Evolutionary conservation across 2,113 vertebrate genomes (phyloP).

Genomic region (Oncorhynchus clarkii): DNA sequence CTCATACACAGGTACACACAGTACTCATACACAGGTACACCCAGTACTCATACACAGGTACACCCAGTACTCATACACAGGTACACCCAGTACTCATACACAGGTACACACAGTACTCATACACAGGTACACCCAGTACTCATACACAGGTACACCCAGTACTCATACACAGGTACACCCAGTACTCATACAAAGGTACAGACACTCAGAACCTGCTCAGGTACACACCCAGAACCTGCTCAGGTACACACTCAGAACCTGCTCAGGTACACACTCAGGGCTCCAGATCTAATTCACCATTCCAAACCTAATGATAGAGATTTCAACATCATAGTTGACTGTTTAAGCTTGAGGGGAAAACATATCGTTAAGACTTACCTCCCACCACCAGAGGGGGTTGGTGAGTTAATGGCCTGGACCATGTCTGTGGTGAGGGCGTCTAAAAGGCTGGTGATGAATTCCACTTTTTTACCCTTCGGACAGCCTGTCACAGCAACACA

Average conservation of each 20-base stretch:
- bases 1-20: too few relatives aligned
- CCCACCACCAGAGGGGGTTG: slow-evolving; percentile 90
- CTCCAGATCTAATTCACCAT: background rate
- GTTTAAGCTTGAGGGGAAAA: background rate
- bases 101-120: background rate
- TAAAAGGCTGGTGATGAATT: slow-evolving; percentile 96
- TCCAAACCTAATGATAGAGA: background rate
- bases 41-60: too few relatives aligned
- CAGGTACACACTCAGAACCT: background rate
- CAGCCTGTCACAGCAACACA: slow-evolving; percentile 80
- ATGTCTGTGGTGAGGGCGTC: slow-evolving; percentile 98
- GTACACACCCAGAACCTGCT: background rate
- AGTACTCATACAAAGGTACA: background rate
- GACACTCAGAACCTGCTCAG: background rate
- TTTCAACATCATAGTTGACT: background rate
- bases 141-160: too few relatives aligned
- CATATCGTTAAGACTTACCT: slow-evolving; percentile 80
- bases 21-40: too few relatives aligned
- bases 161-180: background rate
- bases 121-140: too few relatives aligned
- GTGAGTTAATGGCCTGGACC: slow-evolving; percentile 98
- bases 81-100: background rate
- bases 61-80: too few relatives aligned
- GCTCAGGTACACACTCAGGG: background rate
- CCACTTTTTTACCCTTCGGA: slow-evolving; percentile 93